phyloP scores from a whole-genome alignment of 2,888 invertebrate species.

The Diplazon laetatorius region DNA sequence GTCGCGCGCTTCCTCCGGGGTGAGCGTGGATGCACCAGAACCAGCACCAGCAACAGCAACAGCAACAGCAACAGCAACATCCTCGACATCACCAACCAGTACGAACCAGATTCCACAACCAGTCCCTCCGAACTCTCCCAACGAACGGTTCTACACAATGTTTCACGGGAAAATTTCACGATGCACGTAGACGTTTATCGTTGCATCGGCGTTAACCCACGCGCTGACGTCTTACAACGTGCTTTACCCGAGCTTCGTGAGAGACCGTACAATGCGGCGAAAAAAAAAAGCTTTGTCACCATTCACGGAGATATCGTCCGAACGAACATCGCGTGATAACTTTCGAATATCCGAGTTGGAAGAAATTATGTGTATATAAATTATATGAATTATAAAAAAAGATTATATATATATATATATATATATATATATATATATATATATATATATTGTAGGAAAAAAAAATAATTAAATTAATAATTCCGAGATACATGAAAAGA shows the following conservation, averaged over 20 bases:
- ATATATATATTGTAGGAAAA: too few species aligned
- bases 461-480: neutral
- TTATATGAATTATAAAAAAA: too few species aligned
- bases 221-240: slow-evolving; percentile 19
- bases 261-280: neutral
- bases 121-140: too few species aligned
- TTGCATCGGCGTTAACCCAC: slow-evolving; percentile 14
- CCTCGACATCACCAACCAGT: slow-evolving; percentile 9
- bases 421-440: too few species aligned
- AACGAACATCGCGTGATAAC: too few species aligned
- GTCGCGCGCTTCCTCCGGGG: slow-evolving; percentile 37
- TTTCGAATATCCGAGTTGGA: too few species aligned
- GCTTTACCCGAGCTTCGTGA: too few species aligned
- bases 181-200: neutral
- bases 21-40: neutral
- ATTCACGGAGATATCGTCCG: neutral
- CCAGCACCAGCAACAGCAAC: neutral
- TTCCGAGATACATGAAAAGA: slow-evolving; percentile 32
- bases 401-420: too few species aligned
- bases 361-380: too few species aligned
- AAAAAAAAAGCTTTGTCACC: slow-evolving; percentile 3
- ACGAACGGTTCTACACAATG: slow-evolving; percentile 34
- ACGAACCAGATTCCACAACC: neutral
- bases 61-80: neutral
- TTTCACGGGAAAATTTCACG: slow-evolving; percentile 27